Percentiles rank a stretch among this genome's conserved stretches.
Evolutionary conservation across 64 coral and sea anemone genomes (phyloP).

Genomic region (Actinia tenebrosa): DNA sequence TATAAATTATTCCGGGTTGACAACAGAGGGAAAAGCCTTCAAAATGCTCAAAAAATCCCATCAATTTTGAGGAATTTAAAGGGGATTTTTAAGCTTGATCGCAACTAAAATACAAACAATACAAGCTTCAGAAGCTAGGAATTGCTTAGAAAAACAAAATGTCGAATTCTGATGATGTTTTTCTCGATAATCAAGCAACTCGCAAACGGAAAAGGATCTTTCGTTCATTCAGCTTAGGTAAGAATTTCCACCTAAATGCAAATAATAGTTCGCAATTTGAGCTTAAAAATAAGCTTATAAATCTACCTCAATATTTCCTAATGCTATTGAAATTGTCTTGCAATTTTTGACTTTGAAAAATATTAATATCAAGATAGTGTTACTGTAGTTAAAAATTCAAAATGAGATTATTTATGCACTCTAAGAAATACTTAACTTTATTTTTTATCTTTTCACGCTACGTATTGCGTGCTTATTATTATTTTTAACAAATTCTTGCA

Average conservation of each 20-base stretch:
- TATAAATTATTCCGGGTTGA: not conserved
- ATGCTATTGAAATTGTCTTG: not conserved
- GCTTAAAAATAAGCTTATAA: not conserved
- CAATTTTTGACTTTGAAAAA: not conserved
- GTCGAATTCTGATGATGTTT: not conserved
- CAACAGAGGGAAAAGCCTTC: not conserved
- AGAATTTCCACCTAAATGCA: not conserved
- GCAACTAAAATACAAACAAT: not conserved
- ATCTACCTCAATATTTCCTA: not conserved
- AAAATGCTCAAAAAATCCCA: not conserved
- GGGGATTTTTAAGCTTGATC: not conserved
- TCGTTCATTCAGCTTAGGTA: slow-evolving; percentile 14
- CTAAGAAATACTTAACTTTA: no score
- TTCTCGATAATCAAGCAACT: not conserved
- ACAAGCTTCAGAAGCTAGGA: not conserved
- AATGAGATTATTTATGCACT: no score
- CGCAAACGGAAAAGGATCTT: not conserved
- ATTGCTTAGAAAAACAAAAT: not conserved
- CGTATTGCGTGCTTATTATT: no score
- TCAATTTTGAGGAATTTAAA: not conserved
- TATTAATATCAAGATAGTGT: not conserved
- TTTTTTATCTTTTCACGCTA: no score
- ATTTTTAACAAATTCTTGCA: no score
- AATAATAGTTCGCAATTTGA: not conserved
- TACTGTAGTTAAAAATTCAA: no score